A percentile compares a stretch with the other conserved stretches of the same genome.
phyloP scores from a whole-genome alignment of 2,113 vertebrate species.

The Rhinolophus ferrumequinum region DNA sequence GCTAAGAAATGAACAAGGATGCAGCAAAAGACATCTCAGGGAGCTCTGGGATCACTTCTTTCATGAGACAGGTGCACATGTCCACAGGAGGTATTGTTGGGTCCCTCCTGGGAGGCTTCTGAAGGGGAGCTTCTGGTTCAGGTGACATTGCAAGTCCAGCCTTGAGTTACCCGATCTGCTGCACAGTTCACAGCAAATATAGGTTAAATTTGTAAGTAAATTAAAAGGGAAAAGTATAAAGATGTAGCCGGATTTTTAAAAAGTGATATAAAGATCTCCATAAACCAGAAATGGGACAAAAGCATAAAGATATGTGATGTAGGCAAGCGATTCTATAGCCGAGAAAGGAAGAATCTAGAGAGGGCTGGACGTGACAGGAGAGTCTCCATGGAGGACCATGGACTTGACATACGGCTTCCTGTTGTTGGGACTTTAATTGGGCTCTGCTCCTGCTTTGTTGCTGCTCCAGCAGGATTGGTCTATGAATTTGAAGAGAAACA shows the following conservation, averaged over 20 bases:
- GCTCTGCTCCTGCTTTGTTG: accelerated
- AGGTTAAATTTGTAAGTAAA: neutral
- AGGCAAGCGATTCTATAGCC: accelerated
- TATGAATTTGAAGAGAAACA: neutral
- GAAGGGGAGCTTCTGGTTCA: neutral
- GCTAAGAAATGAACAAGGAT: neutral
- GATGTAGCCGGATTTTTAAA: neutral
- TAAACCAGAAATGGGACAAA: neutral
- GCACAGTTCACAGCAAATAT: neutral
- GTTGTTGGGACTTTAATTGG: too few relatives aligned
- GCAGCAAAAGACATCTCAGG: neutral
- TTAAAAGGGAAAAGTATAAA: neutral
- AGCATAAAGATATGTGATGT: neutral
- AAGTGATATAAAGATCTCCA: neutral
- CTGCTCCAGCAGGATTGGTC: accelerated
- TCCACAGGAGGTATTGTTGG: accelerated
- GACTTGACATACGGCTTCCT: neutral
- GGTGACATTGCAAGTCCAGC: neutral
- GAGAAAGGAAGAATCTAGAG: neutral
- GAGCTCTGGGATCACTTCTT: neutral
- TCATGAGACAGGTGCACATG: accelerated
- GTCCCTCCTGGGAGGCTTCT: neutral
- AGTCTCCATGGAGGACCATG: accelerated
- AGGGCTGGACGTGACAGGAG: neutral
- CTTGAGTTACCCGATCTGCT: neutral